Conservation (phyloP, 1,140 invertebrate species). For the Choristoneura fumiferana region DNA sequence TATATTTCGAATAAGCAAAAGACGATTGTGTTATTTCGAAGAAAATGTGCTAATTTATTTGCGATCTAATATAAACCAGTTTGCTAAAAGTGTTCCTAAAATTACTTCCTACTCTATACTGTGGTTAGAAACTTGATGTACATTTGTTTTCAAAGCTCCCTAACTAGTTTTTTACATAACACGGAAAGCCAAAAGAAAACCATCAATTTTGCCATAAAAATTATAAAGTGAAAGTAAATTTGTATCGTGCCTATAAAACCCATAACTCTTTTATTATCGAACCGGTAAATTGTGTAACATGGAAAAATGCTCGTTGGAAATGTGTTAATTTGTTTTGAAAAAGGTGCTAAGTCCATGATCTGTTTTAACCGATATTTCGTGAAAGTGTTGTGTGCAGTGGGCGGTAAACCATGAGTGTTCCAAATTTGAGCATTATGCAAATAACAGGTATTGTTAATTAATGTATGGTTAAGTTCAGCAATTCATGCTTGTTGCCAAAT, state of each 20-base stretch:
- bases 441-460: constrained; percentile 65
- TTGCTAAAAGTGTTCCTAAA: too few species aligned
- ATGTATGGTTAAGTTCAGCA: too few species aligned
- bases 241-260: constrained; percentile 24
- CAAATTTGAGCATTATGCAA: constrained; percentile 67
- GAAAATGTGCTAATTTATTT: too few species aligned
- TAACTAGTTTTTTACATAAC: too few species aligned
- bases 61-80: too few species aligned
- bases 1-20: too few species aligned
- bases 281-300: constrained; percentile 40
- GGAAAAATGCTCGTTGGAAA: constrained; percentile 32
- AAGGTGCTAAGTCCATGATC: constrained; percentile 36
- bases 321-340: constrained; percentile 49
- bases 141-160: too few species aligned
- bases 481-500: too few species aligned
- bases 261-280: constrained; percentile 27
- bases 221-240: constrained; percentile 16
- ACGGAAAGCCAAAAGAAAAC: constrained; percentile 6
- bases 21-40: too few species aligned
- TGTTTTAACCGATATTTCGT: constrained; percentile 35
- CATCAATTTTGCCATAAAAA: constrained; percentile 14
- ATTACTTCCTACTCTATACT: too few species aligned
- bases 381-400: constrained; percentile 58
- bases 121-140: too few species aligned
- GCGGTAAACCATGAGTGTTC: constrained; percentile 63